Evolutionary conservation across 2,888 invertebrate species (phyloP), one percentile per base, ranked within the genome.

Genomic region (Epistrophella euchroma): DNA sequence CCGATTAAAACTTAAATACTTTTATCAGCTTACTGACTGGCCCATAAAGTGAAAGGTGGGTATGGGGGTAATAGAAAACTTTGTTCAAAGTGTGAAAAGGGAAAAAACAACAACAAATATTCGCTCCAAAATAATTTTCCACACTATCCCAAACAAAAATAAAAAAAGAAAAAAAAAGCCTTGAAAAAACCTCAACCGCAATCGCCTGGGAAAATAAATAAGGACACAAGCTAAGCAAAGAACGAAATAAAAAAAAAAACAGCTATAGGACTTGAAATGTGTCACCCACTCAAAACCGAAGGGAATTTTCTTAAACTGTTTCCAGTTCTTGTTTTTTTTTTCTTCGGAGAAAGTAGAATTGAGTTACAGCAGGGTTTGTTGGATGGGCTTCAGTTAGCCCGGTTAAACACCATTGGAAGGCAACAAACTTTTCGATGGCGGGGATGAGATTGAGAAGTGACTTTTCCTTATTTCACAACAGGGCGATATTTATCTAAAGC

Each of bases 1-100:
- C 70, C 84, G 75, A 84, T 84, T 80, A 76, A 84, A 84, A 85
- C 76, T 80, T 76, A 76, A 84, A 79, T 71, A 75, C 78, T 84
- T 78, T 64, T 71, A 78, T 66, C 73, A 75, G 50, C 71, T 40
- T 40, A 56, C 40, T 58, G 62, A 55, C 71, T 45, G 10, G 28
- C 71, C 47, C 32, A 60, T 64, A 71, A 64, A 47, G 50, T 19
- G 17, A 37, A 40, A 47, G 25, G 32, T 10, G 40, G 4, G 19
- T n/a, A 32, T 9, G 35, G 62, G 11, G 17, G 10, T 11, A 11
- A 56, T 35, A 35, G 32, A 40, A 79, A 73, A 83, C 82, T 83
- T 71, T 68, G 35, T 43, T 50, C 60, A 47, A 22, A 43, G 84
- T 80, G 75, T 76, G 75, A 62, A 72, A 85, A 60, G 58, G 55